Evolutionary conservation across 2,888 invertebrate species (phyloP).

Genomic region (Willowsia nigromaculata): DNA sequence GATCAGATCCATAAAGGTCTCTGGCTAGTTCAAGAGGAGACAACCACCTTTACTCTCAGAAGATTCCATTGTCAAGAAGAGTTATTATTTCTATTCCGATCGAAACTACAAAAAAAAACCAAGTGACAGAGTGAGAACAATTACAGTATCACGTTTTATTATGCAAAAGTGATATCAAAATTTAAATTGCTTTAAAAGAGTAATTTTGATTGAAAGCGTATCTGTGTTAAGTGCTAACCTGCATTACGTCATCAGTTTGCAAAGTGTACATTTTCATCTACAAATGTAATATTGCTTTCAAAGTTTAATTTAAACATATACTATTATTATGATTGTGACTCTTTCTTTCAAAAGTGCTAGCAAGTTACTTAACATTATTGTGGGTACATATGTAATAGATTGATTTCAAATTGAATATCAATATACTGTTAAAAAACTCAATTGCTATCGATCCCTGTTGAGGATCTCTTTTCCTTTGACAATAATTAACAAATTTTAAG

Average conservation of each 20-base stretch:
- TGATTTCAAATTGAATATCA: slow-evolving; percentile 24
- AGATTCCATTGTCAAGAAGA: background rate
- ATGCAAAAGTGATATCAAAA: background rate
- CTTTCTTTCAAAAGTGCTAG: background rate
- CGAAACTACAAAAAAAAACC: background rate
- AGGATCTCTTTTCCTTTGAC: slow-evolving; percentile 1
- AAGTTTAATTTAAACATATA: background rate
- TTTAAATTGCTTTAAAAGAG: too few species aligned
- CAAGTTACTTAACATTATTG: background rate
- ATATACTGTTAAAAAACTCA: background rate
- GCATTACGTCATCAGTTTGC: too few species aligned
- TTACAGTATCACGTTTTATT: too few species aligned
- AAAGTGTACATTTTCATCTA: too few species aligned
- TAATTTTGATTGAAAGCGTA: background rate
- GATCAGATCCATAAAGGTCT: slow-evolving; percentile 71
- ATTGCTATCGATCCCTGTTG: slow-evolving; percentile 29
- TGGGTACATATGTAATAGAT: background rate
- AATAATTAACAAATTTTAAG: slow-evolving; percentile 32
- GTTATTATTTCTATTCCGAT: background rate
- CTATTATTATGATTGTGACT: background rate
- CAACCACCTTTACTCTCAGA: background rate
- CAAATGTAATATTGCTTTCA: too few species aligned
- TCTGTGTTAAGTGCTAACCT: too few species aligned
- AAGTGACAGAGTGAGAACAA: background rate
- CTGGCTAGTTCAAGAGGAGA: slow-evolving; percentile 67